Evolutionary conservation across 2,113 vertebrate species (phyloP), one percentile per base, ranked within the genome.

Genomic region (Pelvicachromis taeniatus): DNA sequence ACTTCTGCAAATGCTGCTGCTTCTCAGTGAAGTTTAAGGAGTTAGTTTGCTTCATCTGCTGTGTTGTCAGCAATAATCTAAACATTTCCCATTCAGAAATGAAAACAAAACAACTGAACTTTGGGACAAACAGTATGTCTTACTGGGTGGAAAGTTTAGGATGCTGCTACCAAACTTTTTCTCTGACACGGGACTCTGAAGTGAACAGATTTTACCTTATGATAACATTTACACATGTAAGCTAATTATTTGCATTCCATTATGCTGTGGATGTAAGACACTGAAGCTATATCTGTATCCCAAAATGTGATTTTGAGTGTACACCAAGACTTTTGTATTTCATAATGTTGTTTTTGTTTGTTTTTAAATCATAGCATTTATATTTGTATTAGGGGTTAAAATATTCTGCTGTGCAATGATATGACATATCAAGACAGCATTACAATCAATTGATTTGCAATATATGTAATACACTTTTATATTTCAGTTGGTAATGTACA

Each of bases 291-390:
- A 88, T 91, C 88, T 93, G 58, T 89, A 95, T 95, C 95, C 95
- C 93, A 92, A 86, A 96, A 96, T 96, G 95, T 96, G 95, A 96
- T 92, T 87, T 78, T 88, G n/a, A 85, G 14, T 91, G 83, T 88
- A 83, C 90, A 89, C 86, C 29, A 83, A 85, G 58, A 63, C 81
- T 10, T 85, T 79, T 93, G 42, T 90, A 85, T 89, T 86, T 91
- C 83, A 40, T 82, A 58, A 89, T 83, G 14, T 75, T 0, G 68
- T 85, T 87, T 84, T 73, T 70, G 33, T 65, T 40, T 65, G 35
- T 65, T 65, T 40, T 40, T 40, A 38, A 33, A 91, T 78, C 45
- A 53, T 56, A 80, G 55, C 4, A 4, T 92, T 79, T 93, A 50
- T 75, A 75, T 50, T 29, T n/a, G 10, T 21, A 87, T 87, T 83